phyloP scores from a whole-genome alignment of 2,888 invertebrate species.

The Melanophora roralis region DNA sequence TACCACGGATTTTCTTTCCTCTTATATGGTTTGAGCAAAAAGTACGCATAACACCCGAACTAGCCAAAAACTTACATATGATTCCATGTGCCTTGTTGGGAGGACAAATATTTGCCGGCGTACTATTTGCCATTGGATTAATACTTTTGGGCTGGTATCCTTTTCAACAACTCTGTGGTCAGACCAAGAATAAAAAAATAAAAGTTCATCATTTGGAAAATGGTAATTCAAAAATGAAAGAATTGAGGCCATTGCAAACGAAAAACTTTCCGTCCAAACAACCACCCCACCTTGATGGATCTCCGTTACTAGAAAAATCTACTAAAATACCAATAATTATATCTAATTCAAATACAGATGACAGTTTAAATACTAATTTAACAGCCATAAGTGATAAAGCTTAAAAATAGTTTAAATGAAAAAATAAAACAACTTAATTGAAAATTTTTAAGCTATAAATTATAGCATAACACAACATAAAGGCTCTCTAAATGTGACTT shows the following conservation, averaged over 20 bases:
- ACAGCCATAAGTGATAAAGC: constrained; percentile 34
- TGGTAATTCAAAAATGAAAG: constrained; percentile 66
- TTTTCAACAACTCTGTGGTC: constrained; percentile 64
- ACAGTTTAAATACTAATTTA: constrained; percentile 35
- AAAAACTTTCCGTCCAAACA: constrained; percentile 57
- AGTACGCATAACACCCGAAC: constrained; percentile 80
- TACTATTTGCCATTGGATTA: constrained; percentile 77
- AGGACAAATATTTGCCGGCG: constrained; percentile 78
- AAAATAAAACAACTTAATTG: too few species aligned
- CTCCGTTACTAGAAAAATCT: constrained; percentile 68
- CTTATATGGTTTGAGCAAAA: constrained; percentile 88
- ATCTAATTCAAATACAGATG: constrained; percentile 32
- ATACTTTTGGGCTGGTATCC: constrained; percentile 75
- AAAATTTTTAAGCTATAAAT: too few species aligned
- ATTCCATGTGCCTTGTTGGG: constrained; percentile 79
- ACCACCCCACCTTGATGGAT: constrained; percentile 66
- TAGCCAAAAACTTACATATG: constrained; percentile 79
- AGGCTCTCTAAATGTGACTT: too few species aligned
- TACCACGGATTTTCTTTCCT: constrained; percentile 85
- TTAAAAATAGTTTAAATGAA: not conserved
- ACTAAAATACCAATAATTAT: constrained; percentile 2
- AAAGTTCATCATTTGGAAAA: constrained; percentile 64
- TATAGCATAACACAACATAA: too few species aligned
- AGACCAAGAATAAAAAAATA: constrained; percentile 64
- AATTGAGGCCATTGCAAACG: constrained; percentile 66